Base-by-base conservation (phyloP, 2,888 invertebrate species). In the Temnothorax ravouxi region DNA sequence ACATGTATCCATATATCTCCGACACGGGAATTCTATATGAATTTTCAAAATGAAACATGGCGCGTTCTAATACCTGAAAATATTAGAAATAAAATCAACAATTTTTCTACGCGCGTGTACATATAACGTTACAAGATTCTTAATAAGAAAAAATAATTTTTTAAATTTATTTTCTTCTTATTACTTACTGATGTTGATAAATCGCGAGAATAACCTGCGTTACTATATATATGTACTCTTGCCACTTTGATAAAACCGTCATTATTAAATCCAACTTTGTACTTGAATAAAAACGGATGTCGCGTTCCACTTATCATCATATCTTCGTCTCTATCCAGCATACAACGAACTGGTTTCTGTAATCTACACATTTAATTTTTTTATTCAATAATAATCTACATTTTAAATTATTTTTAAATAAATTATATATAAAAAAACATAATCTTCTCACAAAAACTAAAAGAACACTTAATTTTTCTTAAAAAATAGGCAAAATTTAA, bases 251-350 rank as follows among this genome's bases (percentile, higher is more conserved):
- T 96, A 92, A 96, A 96, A 3, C 99, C 99, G 76, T 96, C 96
- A 47, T 96, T 96, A 47, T 96, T 97, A 90, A 97, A 97, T 3
- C 97, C 98, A 34, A 97, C 97, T 96, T 98, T 98, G 94, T 99
- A 99, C 93, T 97, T 97, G 79, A 97, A 96, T 52, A 97, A 95
- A 94, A 98, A 98, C 0, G 99, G 99, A 96, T 99, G 98, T 85
- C 99, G 96, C 0, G 97, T 97, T 6, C 99, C 99, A 0, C 97
- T 97, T 92, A 97, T 96, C 89, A 97, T 95, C 98, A 99, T 99
- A 94, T 99, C 99, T 95, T 99, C 99, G 91, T 99, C 98, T 86
- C 99, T 96, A 94, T 99, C 99, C 76, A 99, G 95, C 97, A 98
- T 98, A 88, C 97, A 97, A 44, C 98, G 96, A 0, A 99, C 97